These are phyloP conservation scores for Didymodactylos carnosus DNA, from an alignment of 2,888 invertebrate genomes.

Conservation along the genomic window DNA sequence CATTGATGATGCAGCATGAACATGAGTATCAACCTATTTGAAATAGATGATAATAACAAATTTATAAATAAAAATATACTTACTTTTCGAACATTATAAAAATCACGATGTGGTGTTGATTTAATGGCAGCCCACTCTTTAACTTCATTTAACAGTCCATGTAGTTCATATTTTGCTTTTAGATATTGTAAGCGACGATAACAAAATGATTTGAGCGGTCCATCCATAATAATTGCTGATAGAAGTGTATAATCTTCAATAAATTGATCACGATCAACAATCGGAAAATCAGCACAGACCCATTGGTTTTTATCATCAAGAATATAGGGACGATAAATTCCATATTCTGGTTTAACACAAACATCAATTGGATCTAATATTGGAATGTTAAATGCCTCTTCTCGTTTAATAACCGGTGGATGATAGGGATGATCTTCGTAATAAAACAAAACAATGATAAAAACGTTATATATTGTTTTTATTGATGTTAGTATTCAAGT, in stretches of 20 bases:
- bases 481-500: too few relatives aligned
- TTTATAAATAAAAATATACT: too few relatives aligned
- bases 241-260: conserved; percentile 69
- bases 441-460: too few relatives aligned
- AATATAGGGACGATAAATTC: conserved; percentile 51
- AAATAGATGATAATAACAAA: too few relatives aligned
- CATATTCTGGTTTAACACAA: conserved; percentile 49
- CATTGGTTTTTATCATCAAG: conserved; percentile 44
- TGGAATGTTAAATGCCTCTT: conserved; percentile 61
- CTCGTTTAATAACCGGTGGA: conserved; percentile 46
- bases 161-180: conserved; percentile 85
- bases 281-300: conserved; percentile 25
- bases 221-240: conserved; percentile 88
- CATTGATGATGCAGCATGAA: conserved; percentile 97
- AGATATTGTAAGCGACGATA: conserved; percentile 86
- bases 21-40: conserved; percentile 98
- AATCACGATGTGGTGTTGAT: conserved; percentile 87
- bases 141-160: conserved; percentile 79
- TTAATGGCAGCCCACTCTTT: conserved; percentile 88
- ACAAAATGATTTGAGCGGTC: conserved; percentile 94
- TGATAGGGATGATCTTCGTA: conserved; percentile 75
- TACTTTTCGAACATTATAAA: conserved; percentile 87
- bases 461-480: too few relatives aligned
- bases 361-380: conserved; percentile 52
- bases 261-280: conserved; percentile 56